Conservation (phyloP, 2,797 vertebrate genomes). For the Crocodylus rhombifer region DNA sequence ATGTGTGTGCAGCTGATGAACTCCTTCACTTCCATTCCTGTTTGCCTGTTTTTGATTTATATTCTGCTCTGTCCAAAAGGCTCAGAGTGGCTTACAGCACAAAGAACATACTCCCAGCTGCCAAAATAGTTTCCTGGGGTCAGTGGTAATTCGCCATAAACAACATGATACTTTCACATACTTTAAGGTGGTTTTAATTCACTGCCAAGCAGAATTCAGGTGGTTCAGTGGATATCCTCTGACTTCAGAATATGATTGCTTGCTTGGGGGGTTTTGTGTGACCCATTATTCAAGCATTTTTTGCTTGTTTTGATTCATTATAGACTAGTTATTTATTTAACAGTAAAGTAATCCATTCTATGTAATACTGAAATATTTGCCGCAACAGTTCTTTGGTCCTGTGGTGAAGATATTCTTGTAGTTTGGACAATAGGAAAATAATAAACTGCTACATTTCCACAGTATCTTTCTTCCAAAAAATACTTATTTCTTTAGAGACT, state of each 20-base stretch:
- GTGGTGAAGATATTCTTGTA: neutral
- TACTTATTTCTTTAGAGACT: neutral
- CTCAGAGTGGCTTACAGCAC: neutral
- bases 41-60: too few relatives aligned
- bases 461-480: neutral
- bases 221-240: neutral
- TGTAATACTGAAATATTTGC: neutral
- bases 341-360: neutral
- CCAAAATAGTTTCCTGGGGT: neutral
- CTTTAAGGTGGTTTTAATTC: neutral
- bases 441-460: neutral
- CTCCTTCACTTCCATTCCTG: neutral
- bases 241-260: neutral
- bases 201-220: neutral
- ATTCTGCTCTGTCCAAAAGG: too few relatives aligned
- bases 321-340: neutral
- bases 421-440: neutral
- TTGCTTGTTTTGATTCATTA: neutral
- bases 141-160: neutral
- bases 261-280: neutral
- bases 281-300: too few relatives aligned
- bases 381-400: neutral
- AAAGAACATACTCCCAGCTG: neutral
- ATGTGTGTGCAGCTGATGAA: neutral
- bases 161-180: neutral